These are phyloP conservation scores for Puntigrus tetrazona DNA, from an alignment of 2,113 vertebrate species.

Conservation along the genomic window DNA sequence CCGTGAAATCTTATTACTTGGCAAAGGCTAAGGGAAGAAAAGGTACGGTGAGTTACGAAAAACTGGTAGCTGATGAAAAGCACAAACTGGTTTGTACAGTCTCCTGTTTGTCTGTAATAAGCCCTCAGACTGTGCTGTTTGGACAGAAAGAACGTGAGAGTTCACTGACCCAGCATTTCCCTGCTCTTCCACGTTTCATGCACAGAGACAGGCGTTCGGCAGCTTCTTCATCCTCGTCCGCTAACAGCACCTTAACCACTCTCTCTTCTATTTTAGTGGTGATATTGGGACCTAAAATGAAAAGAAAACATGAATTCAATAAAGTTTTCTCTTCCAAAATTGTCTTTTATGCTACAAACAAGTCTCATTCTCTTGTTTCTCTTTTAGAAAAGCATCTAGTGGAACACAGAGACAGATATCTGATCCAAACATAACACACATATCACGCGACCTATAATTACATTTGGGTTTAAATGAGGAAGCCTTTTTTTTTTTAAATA, in stretches of 20 bases:
- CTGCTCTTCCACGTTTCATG: slow-evolving; percentile 63
- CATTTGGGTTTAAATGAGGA: background rate
- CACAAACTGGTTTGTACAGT: background rate
- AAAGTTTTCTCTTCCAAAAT: background rate
- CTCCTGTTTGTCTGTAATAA: background rate
- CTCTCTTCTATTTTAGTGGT: slow-evolving; percentile 31
- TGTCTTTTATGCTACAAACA: background rate
- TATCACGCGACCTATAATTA: background rate
- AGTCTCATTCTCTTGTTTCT: background rate
- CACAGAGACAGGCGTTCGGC: slow-evolving; percentile 54
- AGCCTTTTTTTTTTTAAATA: background rate
- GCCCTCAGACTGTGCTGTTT: background rate
- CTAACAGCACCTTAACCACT: slow-evolving; percentile 60
- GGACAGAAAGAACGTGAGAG: background rate
- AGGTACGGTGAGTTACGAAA: background rate
- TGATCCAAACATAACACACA: background rate
- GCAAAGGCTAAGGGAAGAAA: background rate
- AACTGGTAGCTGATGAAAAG: background rate
- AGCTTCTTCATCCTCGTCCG: background rate
- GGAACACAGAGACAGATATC: background rate
- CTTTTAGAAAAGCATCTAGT: no score
- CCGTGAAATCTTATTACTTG: slow-evolving; percentile 61
- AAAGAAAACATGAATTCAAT: background rate
- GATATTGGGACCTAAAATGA: slow-evolving; percentile 61
- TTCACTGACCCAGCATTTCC: slow-evolving; percentile 59